Percentiles rank a stretch among this genome's conserved stretches.
Evolutionary conservation across 2,888 invertebrate species (phyloP).

Genomic region (Cheilosia grossa): DNA sequence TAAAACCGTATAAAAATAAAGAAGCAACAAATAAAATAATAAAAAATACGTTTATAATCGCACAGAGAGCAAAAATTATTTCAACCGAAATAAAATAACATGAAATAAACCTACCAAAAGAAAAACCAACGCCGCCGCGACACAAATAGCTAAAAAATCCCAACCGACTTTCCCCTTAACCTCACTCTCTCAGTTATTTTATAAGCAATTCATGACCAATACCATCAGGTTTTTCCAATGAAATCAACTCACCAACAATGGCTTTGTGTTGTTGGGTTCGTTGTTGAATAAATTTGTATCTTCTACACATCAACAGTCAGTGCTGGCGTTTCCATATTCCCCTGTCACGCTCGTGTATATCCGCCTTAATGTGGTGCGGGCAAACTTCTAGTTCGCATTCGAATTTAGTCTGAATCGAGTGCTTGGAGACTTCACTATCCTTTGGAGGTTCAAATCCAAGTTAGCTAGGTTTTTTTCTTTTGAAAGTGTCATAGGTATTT

Average conservation of each 20-base stretch:
- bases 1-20: slow-evolving; percentile 28
- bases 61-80: slow-evolving; percentile 50
- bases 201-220: slow-evolving; percentile 50
- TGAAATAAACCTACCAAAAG: slow-evolving; percentile 29
- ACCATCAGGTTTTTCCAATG: slow-evolving; percentile 56
- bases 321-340: slow-evolving; percentile 44
- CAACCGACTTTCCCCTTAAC: slow-evolving; percentile 63
- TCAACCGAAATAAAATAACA: slow-evolving; percentile 46
- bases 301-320: slow-evolving; percentile 14
- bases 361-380: slow-evolving; percentile 73
- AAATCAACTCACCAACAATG: slow-evolving; percentile 60
- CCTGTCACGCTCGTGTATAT: slow-evolving; percentile 52
- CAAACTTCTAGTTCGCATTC: slow-evolving; percentile 67
- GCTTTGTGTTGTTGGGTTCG: slow-evolving; percentile 38
- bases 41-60: slow-evolving; percentile 22
- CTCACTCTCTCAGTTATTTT: slow-evolving; percentile 35
- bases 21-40: background rate
- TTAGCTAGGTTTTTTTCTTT: slow-evolving; percentile 77
- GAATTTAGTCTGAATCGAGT: slow-evolving; percentile 78
- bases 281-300: slow-evolving; percentile 67
- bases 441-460: slow-evolving; percentile 83
- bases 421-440: slow-evolving; percentile 82
- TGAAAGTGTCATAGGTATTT: slow-evolving; percentile 39
- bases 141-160: slow-evolving; percentile 62
- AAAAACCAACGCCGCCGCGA: slow-evolving; percentile 36